A percentile compares a stretch with the other conserved stretches of the same genome.
Conservation (phyloP, 2,888 invertebrate genomes). For the Latheticus oryzae region DNA sequence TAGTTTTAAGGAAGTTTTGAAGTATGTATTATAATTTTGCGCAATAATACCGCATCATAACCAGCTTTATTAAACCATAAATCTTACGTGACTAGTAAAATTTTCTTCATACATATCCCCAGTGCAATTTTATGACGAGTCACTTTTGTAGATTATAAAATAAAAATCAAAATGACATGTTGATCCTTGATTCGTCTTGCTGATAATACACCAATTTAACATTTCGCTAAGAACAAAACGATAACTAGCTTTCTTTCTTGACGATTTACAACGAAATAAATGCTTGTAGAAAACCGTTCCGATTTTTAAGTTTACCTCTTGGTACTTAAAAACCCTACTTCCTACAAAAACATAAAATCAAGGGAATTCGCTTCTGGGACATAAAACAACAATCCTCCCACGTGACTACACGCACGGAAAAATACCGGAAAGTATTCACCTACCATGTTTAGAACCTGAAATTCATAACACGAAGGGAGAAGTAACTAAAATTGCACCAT, state of each 20-base stretch:
- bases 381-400: constrained; percentile 1
- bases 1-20: constrained; percentile 16
- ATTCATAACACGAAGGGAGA: constrained; percentile 7
- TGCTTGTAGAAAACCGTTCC: too few relatives aligned
- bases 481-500: too few relatives aligned
- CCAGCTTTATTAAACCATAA: constrained; percentile 35
- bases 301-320: too few relatives aligned
- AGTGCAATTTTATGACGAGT: constrained; percentile 22
- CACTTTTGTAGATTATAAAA: constrained; percentile 16
- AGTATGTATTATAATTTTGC: constrained; percentile 22
- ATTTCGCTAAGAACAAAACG: too few relatives aligned
- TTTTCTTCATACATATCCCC: constrained; percentile 15
- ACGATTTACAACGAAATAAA: too few relatives aligned
- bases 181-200: neutral
- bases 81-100: constrained; percentile 34
- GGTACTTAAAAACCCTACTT: too few relatives aligned
- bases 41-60: constrained; percentile 26
- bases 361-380: neutral
- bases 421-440: too few relatives aligned
- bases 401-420: constrained; percentile 2
- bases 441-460: too few relatives aligned
- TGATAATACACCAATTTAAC: neutral
- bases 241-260: too few relatives aligned
- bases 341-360: too few relatives aligned
- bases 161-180: constrained; percentile 9